Evolutionary conservation across 2,113 vertebrate genomes (phyloP).

Genomic region (Paedocypris sp.): DNA sequence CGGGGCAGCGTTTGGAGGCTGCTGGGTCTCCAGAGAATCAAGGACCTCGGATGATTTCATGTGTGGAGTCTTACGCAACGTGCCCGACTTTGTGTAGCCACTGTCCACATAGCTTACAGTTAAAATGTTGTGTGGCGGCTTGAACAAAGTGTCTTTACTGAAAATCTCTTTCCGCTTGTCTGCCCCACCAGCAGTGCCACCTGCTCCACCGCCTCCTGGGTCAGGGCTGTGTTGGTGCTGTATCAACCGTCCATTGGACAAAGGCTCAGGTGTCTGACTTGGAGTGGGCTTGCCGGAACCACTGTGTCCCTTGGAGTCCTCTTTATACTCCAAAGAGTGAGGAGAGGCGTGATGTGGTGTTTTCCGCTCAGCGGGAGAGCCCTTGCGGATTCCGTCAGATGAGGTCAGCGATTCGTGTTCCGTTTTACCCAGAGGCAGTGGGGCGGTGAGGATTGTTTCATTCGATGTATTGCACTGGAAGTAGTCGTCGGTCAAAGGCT

Average conservation of each 20-base stretch:
- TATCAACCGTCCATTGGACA: conserved; percentile 77
- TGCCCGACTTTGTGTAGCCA: conserved; percentile 85
- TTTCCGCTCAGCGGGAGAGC: conserved; percentile 78
- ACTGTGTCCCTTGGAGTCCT: conserved; percentile 73
- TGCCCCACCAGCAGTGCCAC: conserved; percentile 61
- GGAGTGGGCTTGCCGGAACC: conserved; percentile 63
- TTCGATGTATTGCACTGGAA: conserved; percentile 98
- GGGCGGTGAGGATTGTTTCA: conserved; percentile 89
- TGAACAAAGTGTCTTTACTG: conserved; percentile 97
- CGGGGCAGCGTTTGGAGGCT: conserved; percentile 70
- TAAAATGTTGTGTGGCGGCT: conserved; percentile 87
- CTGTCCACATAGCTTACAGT: conserved; percentile 74
- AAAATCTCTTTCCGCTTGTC: conserved; percentile 98
- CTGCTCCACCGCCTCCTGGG: conserved; percentile 61
- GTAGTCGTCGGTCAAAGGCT: conserved; percentile 84
- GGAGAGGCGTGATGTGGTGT: conserved; percentile 72
- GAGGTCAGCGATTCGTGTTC: conserved; percentile 83
- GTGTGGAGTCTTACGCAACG: conserved; percentile 86
- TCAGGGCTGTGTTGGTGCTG: conserved; percentile 79
- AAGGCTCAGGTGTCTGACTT: conserved; percentile 70
- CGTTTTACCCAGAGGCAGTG: conserved; percentile 84
- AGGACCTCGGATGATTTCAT: conserved; percentile 80
- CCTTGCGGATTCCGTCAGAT: conserved; percentile 82
- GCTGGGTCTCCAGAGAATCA: conserved; percentile 84
- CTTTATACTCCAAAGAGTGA: conserved; percentile 80